Percentiles rank a stretch among this genome's conserved stretches.
These are phyloP conservation scores for Epinephelus fuscoguttatus DNA, from an alignment of 2,113 vertebrate genomes.

Conservation along the genomic window DNA sequence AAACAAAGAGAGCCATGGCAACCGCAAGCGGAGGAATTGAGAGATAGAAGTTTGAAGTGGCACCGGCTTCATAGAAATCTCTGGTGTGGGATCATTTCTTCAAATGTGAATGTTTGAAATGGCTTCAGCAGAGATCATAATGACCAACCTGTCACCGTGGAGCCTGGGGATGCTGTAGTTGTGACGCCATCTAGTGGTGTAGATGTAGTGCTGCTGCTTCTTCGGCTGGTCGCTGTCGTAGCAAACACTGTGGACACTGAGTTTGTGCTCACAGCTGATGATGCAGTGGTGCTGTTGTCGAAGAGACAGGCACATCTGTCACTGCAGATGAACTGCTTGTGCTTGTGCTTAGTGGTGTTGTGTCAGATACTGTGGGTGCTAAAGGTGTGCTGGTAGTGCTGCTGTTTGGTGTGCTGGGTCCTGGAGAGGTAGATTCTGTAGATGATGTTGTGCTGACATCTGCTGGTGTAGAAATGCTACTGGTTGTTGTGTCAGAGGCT, in stretches of 20 bases:
- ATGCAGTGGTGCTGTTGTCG: neutral
- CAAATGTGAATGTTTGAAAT: neutral
- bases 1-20: no score
- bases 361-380: no score
- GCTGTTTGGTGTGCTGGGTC: neutral
- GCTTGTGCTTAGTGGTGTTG: no score
- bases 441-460: neutral
- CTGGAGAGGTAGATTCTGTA: neutral
- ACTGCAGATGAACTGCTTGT: neutral
- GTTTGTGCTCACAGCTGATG: no score
- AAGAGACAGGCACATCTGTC: no score
- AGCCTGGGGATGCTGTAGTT: neutral
- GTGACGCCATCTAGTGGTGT: neutral
- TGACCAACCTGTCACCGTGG: constrained; percentile 32
- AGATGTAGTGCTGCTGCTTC: neutral
- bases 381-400: neutral
- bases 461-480: no score
- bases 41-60: no score
- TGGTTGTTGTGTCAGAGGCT: no score
- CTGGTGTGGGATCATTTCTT: no score
- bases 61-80: no score
- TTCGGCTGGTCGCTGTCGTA: neutral
- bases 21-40: no score
- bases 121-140: neutral
- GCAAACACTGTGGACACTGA: no score